phyloP scores from a whole-genome alignment of 2,113 vertebrate species.

The Pteropus alecto region DNA sequence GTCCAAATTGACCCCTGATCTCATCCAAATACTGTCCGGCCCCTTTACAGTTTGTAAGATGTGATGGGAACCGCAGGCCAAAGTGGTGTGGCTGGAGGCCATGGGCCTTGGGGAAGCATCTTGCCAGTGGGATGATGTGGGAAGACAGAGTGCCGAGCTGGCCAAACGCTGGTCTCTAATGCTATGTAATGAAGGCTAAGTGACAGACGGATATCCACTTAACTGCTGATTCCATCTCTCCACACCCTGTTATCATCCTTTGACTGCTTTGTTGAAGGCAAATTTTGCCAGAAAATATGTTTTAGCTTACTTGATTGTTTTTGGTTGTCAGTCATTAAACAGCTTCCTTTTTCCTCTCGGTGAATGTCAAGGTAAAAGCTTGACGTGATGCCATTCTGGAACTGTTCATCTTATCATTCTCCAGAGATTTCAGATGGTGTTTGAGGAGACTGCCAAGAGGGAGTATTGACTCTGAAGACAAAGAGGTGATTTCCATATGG shows the following conservation, averaged over 20 bases:
- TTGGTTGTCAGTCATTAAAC: neutral
- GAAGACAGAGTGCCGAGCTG: conserved; percentile 34
- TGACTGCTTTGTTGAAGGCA: neutral
- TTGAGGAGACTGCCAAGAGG: neutral
- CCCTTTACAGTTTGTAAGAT: conserved; percentile 53
- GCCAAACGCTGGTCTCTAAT: conserved; percentile 55
- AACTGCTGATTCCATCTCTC: conserved; percentile 45
- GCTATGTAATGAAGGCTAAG: conserved; percentile 21
- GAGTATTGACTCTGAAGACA: neutral
- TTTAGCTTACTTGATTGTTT: conserved; percentile 36
- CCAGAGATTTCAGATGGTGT: neutral
- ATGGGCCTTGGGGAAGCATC: conserved; percentile 24
- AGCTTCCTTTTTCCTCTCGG: neutral
- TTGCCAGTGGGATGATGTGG: conserved; percentile 60
- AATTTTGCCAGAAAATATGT: conserved; percentile 45
- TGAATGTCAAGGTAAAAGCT: conserved; percentile 11
- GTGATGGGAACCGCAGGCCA: conserved; percentile 50
- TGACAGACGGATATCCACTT: conserved; percentile 51
- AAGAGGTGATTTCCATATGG: neutral
- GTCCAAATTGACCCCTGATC: conserved; percentile 36
- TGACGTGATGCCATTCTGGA: neutral
- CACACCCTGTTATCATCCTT: conserved; percentile 55
- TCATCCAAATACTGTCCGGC: conserved; percentile 30
- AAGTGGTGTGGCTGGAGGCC: conserved; percentile 57
- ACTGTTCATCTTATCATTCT: neutral